Percentiles rank a stretch among this genome's conserved stretches.
Evolutionary conservation across 1,140 invertebrate species (phyloP).

Genomic region (Orius insidiosus): DNA sequence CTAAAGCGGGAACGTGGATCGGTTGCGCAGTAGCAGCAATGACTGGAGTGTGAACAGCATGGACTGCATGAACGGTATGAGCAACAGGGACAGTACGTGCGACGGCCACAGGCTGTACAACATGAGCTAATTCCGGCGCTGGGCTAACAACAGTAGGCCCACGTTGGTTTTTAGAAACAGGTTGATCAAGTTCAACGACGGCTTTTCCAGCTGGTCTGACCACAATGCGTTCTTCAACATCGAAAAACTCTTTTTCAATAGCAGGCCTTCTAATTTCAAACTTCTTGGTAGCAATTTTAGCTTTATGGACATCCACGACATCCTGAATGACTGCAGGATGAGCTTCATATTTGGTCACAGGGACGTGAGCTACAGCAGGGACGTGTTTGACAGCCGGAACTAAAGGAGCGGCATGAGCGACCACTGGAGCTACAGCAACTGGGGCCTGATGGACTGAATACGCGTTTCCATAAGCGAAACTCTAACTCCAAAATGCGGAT

Average conservation of each 20-base stretch:
- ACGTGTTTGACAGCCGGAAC: constrained; percentile 33
- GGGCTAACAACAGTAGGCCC: constrained; percentile 28
- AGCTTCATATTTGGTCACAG: constrained; percentile 31
- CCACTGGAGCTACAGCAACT: constrained; percentile 24
- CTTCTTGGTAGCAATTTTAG: constrained; percentile 30
- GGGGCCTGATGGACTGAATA: constrained; percentile 18
- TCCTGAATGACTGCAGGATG: constrained; percentile 34
- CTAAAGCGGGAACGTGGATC: background rate
- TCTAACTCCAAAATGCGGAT: constrained; percentile 14
- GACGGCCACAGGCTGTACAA: constrained; percentile 18
- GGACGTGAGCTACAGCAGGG: constrained; percentile 30
- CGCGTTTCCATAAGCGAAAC: constrained; percentile 14
- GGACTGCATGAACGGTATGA: constrained; percentile 4
- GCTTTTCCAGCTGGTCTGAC: constrained; percentile 42
- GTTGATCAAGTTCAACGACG: constrained; percentile 39
- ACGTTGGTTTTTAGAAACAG: constrained; percentile 36
- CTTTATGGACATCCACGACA: constrained; percentile 33
- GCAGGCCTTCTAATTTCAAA: constrained; percentile 39
- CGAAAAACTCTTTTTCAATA: constrained; percentile 46
- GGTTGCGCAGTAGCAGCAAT: constrained; percentile 7
- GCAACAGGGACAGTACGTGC: background rate
- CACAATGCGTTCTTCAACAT: constrained; percentile 41
- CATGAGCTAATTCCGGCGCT: constrained; percentile 18
- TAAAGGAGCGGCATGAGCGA: constrained; percentile 23
- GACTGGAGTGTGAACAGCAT: constrained; percentile 1